These are phyloP conservation scores for Ooceraea biroi DNA, from an alignment of 1,140 invertebrate genomes.

Conservation along the genomic window DNA sequence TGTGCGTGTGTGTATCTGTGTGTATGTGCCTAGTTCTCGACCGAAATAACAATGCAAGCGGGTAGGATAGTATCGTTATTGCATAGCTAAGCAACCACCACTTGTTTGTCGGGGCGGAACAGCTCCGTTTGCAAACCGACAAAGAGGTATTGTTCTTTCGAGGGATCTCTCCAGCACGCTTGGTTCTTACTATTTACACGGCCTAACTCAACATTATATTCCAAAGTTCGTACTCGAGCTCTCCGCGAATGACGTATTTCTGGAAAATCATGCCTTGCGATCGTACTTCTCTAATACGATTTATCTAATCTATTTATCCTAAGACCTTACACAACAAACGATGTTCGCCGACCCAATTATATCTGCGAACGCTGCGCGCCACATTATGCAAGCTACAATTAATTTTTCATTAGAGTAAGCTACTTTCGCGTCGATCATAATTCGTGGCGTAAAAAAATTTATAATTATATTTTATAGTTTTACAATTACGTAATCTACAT, in stretches of 20 bases:
- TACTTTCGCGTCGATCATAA: background rate
- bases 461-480: no score
- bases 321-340: background rate
- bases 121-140: constrained; percentile 76
- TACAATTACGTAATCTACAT: no score
- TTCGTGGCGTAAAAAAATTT: no score
- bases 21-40: constrained; percentile 61
- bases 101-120: constrained; percentile 75
- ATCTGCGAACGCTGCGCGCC: background rate
- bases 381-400: background rate
- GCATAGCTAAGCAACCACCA: constrained; percentile 73
- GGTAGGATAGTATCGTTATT: constrained; percentile 72
- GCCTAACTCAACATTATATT: constrained; percentile 79
- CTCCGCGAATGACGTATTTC: constrained; percentile 51
- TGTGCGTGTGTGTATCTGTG: no score
- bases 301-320: constrained; percentile 30
- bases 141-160: constrained; percentile 79
- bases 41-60: constrained; percentile 70
- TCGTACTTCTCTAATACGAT: constrained; percentile 31
- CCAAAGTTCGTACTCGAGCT: constrained; percentile 61
- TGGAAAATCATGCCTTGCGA: constrained; percentile 21
- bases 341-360: constrained; percentile 1
- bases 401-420: background rate
- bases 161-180: constrained; percentile 72
- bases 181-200: constrained; percentile 76